A percentile compares a stretch with the other conserved stretches of the same genome.
Conservation (phyloP, 2,797 vertebrate genomes). For the Alexandromys oeconomus region DNA sequence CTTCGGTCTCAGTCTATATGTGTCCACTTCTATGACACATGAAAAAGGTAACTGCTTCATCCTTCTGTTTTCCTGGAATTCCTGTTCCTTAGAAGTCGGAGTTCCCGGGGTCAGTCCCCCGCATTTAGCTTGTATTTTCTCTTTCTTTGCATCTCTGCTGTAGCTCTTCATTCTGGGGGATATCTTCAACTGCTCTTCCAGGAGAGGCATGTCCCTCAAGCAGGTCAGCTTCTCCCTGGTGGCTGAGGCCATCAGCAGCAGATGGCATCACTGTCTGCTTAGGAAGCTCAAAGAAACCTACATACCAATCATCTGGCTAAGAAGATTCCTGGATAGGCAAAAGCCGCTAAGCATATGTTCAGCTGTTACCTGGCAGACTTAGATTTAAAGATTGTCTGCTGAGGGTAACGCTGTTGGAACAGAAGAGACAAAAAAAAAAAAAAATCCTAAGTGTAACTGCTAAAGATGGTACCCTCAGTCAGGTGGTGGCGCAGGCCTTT, state of each 20-base stretch:
- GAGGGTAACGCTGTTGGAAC: neutral
- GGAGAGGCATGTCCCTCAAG: neutral
- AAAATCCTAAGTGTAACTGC: neutral
- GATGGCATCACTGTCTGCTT: neutral
- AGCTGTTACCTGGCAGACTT: neutral
- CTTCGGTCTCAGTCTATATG: neutral
- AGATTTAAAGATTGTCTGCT: conserved; percentile 29
- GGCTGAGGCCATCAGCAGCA: neutral
- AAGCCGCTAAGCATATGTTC: neutral
- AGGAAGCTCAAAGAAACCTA: conserved; percentile 14
- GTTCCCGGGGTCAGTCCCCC: neutral
- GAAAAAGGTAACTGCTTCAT: neutral
- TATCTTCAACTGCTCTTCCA: neutral
- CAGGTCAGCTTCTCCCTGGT: neutral
- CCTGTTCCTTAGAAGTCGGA: neutral
- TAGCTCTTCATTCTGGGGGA: neutral
- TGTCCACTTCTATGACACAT: neutral
- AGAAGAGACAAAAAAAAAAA: neutral
- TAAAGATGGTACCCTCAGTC: neutral
- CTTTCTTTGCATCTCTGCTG: neutral
- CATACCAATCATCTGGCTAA: neutral
- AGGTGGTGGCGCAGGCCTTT: too few relatives aligned
- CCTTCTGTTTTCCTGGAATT: neutral
- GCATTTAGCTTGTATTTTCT: neutral
- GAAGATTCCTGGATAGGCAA: neutral